Percentiles rank a stretch among this genome's conserved stretches.
phyloP scores from a whole-genome alignment of 2,888 invertebrate species.

The Torymus aiolomorphi region DNA sequence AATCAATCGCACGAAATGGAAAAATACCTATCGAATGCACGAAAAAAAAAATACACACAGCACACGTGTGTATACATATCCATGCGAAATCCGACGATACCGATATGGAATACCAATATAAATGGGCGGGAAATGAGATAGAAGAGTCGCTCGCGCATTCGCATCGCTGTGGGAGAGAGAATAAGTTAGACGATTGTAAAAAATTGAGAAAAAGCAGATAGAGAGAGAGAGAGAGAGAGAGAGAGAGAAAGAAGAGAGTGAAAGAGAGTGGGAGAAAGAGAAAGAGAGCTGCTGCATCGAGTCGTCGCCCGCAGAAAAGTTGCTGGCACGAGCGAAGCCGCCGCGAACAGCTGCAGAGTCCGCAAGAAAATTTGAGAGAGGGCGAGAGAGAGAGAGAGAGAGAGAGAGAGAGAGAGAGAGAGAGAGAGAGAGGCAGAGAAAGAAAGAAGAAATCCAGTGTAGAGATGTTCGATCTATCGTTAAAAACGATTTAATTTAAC shows the following conservation, averaged over 20 bases:
- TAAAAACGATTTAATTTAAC: conserved; percentile 48
- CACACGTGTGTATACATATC: too few species aligned
- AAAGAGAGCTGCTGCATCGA: too few species aligned
- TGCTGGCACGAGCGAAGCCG: conserved; percentile 68
- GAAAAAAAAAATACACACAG: background rate
- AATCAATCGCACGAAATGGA: background rate
- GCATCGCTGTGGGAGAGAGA: conserved; percentile 63
- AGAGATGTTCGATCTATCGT: conserved; percentile 55
- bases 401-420: conserved; percentile 13
- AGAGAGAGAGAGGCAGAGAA: conserved; percentile 6
- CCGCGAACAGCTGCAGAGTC: conserved; percentile 19
- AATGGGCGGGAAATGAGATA: conserved; percentile 7
- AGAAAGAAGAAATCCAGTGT: conserved; percentile 14
- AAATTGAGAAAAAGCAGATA: too few species aligned
- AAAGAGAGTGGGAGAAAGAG: too few species aligned
- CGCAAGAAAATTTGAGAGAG: conserved; percentile 63
- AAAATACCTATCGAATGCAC: background rate
- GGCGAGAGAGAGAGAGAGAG: background rate
- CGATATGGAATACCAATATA: background rate
- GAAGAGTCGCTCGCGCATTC: conserved; percentile 54
- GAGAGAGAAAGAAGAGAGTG: too few species aligned
- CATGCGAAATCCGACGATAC: background rate
- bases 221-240: too few species aligned
- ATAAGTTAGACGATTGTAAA: too few species aligned
- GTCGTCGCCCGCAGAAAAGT: conserved; percentile 65